A percentile compares a stretch with the other conserved stretches of the same genome.
Evolutionary conservation across 2,113 vertebrate species (phyloP).

Genomic region (Meriones unguiculatus): DNA sequence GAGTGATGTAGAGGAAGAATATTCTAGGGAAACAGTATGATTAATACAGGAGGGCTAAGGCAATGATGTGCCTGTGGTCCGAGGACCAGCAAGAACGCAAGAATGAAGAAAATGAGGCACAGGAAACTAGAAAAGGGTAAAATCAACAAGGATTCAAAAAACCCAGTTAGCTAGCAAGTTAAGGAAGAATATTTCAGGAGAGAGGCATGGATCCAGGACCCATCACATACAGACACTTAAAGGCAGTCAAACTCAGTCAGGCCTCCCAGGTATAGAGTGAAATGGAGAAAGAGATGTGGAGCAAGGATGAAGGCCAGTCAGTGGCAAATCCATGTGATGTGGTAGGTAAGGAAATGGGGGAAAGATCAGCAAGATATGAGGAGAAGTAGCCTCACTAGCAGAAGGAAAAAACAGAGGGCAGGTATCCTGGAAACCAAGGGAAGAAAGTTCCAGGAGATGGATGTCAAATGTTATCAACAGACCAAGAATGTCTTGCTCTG

Average conservation of each 20-base stretch:
- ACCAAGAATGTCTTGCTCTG: slow-evolving; percentile 1
- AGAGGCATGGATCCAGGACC: neutral
- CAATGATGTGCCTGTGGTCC: neutral
- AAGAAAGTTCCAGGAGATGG: neutral
- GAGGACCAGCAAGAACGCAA: neutral
- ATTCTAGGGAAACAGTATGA: neutral
- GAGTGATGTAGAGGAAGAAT: neutral
- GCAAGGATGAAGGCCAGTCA: neutral
- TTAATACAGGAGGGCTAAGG: neutral
- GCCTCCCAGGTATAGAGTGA: neutral
- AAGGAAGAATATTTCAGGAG: neutral
- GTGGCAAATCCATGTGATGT: neutral
- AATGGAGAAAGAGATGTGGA: neutral
- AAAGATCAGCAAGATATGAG: neutral
- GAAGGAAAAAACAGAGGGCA: neutral
- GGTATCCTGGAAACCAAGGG: neutral
- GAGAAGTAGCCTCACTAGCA: neutral
- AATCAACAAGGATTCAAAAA: neutral
- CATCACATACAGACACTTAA: slow-evolving; percentile 5
- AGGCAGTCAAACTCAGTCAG: slow-evolving; percentile 28
- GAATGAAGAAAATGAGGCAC: neutral
- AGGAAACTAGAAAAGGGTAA: slow-evolving; percentile 8
- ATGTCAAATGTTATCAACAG: neutral
- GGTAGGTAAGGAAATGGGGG: neutral
- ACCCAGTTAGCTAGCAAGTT: neutral